phyloP scores from a whole-genome alignment of 92 coral and sea anemone genomes.

The Siderastrea siderea region DNA sequence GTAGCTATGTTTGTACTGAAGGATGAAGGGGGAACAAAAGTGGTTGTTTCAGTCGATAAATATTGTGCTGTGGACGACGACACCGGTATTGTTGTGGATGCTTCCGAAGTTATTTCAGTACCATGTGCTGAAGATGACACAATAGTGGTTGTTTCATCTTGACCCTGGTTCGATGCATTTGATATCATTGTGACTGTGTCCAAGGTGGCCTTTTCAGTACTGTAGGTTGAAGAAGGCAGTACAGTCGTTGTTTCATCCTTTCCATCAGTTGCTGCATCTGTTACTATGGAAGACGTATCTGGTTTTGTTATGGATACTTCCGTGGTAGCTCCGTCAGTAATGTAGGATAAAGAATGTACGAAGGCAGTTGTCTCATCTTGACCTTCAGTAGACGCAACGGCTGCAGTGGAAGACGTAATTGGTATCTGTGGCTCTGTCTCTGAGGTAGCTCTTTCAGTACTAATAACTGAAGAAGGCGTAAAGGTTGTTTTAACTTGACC shows the following conservation, averaged over 20 bases:
- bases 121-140: not conserved
- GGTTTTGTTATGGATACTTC: not conserved
- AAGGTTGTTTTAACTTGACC: no score
- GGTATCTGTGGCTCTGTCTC: not conserved
- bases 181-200: not conserved
- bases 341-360: not conserved
- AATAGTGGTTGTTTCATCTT: not conserved
- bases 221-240: not conserved
- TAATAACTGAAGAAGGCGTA: no score
- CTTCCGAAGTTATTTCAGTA: no score
- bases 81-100: no score
- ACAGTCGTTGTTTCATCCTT: not conserved
- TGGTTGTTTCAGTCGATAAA: no score
- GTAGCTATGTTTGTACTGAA: no score
- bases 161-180: not conserved
- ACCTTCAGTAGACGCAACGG: not conserved
- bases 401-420: not conserved
- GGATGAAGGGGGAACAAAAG: no score
- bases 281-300: not conserved
- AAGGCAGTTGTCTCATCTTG: not conserved
- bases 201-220: not conserved
- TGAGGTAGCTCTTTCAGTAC: no score
- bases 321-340: not conserved
- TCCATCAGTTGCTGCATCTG: not conserved
- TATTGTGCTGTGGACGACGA: no score